Percentiles rank a stretch among this genome's conserved stretches.
These are phyloP conservation scores for Oophaga sylvatica DNA, from an alignment of 2,797 vertebrate species.

Conservation along the genomic window DNA sequence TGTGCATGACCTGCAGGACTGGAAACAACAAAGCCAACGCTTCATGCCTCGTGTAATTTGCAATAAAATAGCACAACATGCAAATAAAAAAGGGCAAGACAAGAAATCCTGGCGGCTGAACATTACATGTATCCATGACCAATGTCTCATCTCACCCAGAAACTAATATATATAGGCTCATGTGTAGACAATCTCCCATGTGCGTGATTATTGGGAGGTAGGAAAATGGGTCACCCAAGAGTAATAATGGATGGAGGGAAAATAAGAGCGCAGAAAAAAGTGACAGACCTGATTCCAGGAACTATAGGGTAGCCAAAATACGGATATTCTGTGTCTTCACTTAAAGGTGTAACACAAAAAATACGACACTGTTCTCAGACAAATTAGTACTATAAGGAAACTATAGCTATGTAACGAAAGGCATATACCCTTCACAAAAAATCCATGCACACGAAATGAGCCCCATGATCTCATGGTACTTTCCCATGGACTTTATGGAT, in stretches of 20 bases:
- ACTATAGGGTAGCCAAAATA: not conserved
- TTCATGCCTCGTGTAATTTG: not conserved
- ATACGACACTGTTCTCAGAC: not conserved
- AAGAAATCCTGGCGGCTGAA: constrained; percentile 16
- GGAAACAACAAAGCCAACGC: not conserved
- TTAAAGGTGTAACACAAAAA: not conserved
- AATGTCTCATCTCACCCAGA: constrained; percentile 27
- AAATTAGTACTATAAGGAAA: not conserved
- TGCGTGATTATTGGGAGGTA: constrained; percentile 57
- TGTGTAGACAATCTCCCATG: constrained; percentile 46
- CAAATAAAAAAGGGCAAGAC: not conserved
- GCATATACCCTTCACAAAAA: not conserved
- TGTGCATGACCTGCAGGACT: not conserved
- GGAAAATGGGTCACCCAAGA: constrained; percentile 58
- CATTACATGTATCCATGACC: constrained; percentile 15
- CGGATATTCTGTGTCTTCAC: not conserved
- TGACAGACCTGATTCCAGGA: constrained; percentile 24
- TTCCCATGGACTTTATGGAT: too few species aligned
- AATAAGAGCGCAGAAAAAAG: constrained; percentile 16
- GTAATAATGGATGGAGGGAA: not conserved
- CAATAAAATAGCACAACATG: constrained; percentile 17
- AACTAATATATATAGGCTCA: constrained; percentile 50
- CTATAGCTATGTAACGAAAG: not conserved
- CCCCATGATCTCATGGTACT: too few species aligned
- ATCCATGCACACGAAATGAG: not conserved